Conservation (phyloP, 2,113 vertebrate genomes). For the Psammodynastes pulverulentus region DNA sequence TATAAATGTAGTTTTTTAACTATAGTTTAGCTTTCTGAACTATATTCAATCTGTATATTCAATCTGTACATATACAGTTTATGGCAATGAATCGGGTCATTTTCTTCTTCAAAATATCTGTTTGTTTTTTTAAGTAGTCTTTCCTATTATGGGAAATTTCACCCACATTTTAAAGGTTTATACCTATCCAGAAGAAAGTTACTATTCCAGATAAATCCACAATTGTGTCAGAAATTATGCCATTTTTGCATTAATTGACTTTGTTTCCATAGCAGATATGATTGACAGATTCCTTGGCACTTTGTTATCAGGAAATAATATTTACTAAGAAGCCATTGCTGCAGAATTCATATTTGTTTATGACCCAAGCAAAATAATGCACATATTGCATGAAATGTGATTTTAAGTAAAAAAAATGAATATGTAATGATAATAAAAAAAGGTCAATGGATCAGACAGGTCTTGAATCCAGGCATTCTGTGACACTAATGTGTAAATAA, state of each 20-base stretch:
- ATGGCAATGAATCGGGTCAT: no score
- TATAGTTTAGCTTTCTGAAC: no score
- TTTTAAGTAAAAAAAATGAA: neutral
- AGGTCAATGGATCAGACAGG: neutral
- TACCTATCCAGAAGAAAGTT: neutral
- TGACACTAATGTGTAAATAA: neutral
- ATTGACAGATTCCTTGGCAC: neutral
- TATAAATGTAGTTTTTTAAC: no score
- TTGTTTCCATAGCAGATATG: neutral
- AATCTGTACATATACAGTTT: no score
- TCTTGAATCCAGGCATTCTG: neutral
- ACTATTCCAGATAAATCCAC: neutral
- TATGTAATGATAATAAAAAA: neutral
- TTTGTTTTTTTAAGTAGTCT: no score
- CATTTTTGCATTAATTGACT: neutral
- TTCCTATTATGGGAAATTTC: no score
- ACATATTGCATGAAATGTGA: neutral
- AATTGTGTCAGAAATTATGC: neutral
- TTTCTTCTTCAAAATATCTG: no score
- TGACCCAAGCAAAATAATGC: neutral
- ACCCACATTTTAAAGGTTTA: neutral
- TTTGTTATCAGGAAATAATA: neutral
- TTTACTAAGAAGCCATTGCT: neutral
- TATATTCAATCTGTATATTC: no score
- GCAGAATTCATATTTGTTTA: neutral